Conservation (phyloP, 2,888 invertebrate genomes). For the Zaprionus bogoriensis region DNA sequence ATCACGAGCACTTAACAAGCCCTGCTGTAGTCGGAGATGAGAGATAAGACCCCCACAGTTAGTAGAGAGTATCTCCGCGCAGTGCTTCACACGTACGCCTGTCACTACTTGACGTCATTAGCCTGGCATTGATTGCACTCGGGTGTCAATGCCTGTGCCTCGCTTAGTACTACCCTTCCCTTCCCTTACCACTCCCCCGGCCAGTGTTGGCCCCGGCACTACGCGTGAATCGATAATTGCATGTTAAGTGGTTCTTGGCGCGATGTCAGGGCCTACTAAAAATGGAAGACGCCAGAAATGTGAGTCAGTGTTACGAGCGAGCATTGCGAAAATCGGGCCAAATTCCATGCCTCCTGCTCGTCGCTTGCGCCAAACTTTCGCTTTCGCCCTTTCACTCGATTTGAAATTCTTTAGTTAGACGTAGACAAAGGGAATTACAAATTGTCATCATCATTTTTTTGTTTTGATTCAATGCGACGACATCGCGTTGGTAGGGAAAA, state of each 20-base stretch:
- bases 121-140: constrained; percentile 39
- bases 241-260: constrained; percentile 38
- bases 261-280: constrained; percentile 20
- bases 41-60: constrained; percentile 4
- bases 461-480: background rate
- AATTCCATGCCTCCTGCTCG: constrained; percentile 1
- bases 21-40: background rate
- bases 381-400: constrained; percentile 47
- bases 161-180: background rate
- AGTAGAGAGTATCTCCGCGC: background rate
- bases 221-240: constrained; percentile 65
- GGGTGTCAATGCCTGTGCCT: constrained; percentile 22
- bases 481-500: constrained; percentile 15
- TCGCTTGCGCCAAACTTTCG: constrained; percentile 30
- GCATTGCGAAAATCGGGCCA: background rate
- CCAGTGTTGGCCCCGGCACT: constrained; percentile 44
- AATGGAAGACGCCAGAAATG: constrained; percentile 16
- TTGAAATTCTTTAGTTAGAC: constrained; percentile 18
- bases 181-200: background rate
- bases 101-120: constrained; percentile 38
- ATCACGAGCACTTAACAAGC: constrained; percentile 1
- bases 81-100: constrained; percentile 6
- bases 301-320: constrained; percentile 20
- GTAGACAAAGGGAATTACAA: constrained; percentile 17
- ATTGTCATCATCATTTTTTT: constrained; percentile 10